Percentiles rank a stretch among this genome's conserved stretches.
phyloP scores from a whole-genome alignment of 2,888 invertebrate genomes.

The Cephus rjabovi region DNA sequence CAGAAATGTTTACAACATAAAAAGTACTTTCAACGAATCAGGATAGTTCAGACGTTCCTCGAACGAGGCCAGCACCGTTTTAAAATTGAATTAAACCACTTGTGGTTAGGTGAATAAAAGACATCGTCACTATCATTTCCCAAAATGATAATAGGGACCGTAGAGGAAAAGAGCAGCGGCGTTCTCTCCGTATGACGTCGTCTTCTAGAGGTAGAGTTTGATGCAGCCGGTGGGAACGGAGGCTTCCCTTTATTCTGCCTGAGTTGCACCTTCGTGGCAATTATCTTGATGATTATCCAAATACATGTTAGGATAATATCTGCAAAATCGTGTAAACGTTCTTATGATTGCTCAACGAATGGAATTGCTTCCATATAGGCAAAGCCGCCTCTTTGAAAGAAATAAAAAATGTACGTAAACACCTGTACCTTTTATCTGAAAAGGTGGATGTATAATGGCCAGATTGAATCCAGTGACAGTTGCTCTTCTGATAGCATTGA shows the following conservation, averaged over 20 bases:
- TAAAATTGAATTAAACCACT: constrained; percentile 3
- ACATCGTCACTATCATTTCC: constrained; percentile 7
- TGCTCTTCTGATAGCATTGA: constrained; percentile 76
- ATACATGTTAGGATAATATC: constrained; percentile 70
- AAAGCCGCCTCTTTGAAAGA: background rate
- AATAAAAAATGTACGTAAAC: background rate
- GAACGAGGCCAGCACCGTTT: background rate
- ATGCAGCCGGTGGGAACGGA: constrained; percentile 74
- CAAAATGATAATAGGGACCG: background rate
- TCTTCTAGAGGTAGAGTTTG: background rate
- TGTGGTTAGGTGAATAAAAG: constrained; percentile 11
- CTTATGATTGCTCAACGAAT: background rate
- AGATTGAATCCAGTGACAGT: constrained; percentile 71
- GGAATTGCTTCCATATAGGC: background rate
- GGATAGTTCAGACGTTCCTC: background rate
- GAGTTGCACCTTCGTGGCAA: constrained; percentile 71
- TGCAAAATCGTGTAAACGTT: constrained; percentile 51
- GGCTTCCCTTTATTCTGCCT: constrained; percentile 70
- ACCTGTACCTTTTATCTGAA: constrained; percentile 71
- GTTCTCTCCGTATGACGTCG: constrained; percentile 22
- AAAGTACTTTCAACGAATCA: background rate
- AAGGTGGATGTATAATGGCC: constrained; percentile 73
- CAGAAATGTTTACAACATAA: background rate
- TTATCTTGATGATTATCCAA: constrained; percentile 70
- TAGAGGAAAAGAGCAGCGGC: constrained; percentile 26